Percentiles rank a stretch among this genome's conserved stretches.
These are phyloP conservation scores for Ophthalmolycus amberensis DNA, from an alignment of 2,113 vertebrate species.

Conservation along the genomic window DNA sequence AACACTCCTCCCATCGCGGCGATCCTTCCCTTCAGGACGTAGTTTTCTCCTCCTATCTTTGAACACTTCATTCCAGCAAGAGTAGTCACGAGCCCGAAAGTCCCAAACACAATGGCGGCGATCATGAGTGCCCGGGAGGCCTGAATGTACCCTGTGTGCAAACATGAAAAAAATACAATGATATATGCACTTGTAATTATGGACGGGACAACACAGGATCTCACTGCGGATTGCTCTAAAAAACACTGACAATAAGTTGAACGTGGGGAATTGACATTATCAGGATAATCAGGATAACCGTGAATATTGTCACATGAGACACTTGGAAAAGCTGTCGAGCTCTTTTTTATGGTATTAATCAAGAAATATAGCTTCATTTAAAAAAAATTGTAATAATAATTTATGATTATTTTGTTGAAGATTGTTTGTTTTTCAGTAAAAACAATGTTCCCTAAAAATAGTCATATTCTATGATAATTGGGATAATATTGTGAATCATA, in stretches of 20 bases:
- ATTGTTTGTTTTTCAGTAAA: background rate
- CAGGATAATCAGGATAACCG: background rate
- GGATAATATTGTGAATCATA: background rate
- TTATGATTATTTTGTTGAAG: background rate
- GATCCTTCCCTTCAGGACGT: conserved; percentile 83
- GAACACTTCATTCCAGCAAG: conserved; percentile 88
- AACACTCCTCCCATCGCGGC: conserved; percentile 83
- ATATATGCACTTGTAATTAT: background rate
- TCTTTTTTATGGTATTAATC: background rate
- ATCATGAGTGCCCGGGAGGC: conserved; percentile 91
- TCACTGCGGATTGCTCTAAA: background rate
- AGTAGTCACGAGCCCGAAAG: conserved; percentile 81
- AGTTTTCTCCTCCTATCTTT: conserved; percentile 82
- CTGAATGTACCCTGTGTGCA: conserved; percentile 86
- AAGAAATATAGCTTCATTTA: background rate
- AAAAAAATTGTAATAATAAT: background rate
- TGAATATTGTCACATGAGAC: background rate
- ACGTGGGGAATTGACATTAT: background rate
- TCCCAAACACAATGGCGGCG: conserved; percentile 84
- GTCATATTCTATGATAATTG: background rate
- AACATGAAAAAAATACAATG: background rate
- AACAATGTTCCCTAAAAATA: background rate
- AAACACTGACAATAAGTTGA: background rate
- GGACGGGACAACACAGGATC: background rate
- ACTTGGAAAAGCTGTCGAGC: background rate